Evolutionary conservation across 2,797 vertebrate species (phyloP), one percentile per base, ranked within the genome.

Genomic region (Scarus forsteni): DNA sequence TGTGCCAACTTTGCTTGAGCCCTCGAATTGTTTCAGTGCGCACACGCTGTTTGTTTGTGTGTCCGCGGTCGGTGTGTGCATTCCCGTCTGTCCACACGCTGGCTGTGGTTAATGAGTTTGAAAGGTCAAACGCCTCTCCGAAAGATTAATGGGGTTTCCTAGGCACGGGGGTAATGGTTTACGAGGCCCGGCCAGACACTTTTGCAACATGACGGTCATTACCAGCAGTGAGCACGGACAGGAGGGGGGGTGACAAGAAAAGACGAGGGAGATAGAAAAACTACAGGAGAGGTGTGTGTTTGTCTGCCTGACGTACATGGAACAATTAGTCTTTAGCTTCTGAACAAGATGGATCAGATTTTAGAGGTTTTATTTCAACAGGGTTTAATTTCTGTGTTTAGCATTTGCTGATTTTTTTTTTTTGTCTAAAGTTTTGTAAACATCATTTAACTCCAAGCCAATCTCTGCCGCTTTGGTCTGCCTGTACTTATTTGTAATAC

Each of bases 101-200:
- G 60, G 70, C 76, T 55, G 54, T 73, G 78, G 78, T 87, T 94
- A 93, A 94, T 93, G 92, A 94, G 91, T 93, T 82, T 92, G 84
- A 94, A 95, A 95, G 93, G 92, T 94, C 93, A 94, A 93, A 92
- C 61, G 86, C 85, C 88, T 90, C 87, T 90, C 81, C 56, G 67
- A 80, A 84, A 93, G 92, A 95, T 93, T 88, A 92, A 94, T 92
- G 88, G 84, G 79, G 80, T 88, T 91, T 88, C 80, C 81, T 58
- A 59, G 72, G 77, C 74, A 69, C 15, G 57, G 55, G 66, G 85
- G 70, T 76, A 81, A 84, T 80, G 79, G 81, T 88, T 91, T 89
- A 86, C 54, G 73, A 81, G 85, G 79, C 73, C 72, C 80, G 18
- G 84, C 58, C 52, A 54, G 89, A 89, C 81, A 79, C 83, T 63